Evolutionary conservation across 2,888 invertebrate genomes (phyloP).

Genomic region (Elegia similella): DNA sequence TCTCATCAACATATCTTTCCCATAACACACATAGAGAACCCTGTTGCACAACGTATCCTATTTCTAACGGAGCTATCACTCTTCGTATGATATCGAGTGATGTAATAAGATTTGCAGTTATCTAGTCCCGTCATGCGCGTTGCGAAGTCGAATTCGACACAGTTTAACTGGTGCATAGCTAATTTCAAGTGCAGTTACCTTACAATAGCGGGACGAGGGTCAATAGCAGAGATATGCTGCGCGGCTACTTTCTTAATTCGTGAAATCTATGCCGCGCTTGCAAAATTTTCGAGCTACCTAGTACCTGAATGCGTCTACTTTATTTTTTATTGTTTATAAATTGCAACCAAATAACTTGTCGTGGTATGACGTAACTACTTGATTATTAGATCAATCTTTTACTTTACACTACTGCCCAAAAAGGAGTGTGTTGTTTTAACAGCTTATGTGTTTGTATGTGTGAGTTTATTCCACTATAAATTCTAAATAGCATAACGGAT

Average conservation of each 20-base stretch:
- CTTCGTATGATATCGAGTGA: neutral
- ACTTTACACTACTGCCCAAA: too few relatives aligned
- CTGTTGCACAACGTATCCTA: conserved; percentile 2
- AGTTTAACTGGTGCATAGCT: conserved; percentile 14
- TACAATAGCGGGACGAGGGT: conserved; percentile 12
- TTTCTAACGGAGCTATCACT: conserved; percentile 1
- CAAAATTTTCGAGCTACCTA: neutral
- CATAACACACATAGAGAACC: conserved; percentile 7
- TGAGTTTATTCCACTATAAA: too few relatives aligned
- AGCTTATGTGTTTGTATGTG: too few relatives aligned
- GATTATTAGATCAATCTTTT: too few relatives aligned
- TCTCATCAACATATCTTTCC: neutral
- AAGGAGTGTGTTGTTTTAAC: too few relatives aligned
- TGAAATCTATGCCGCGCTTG: conserved; percentile 4
- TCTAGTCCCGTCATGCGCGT: conserved; percentile 12
- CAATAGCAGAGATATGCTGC: conserved; percentile 9
- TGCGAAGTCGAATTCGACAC: conserved; percentile 14
- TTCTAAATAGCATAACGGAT: too few relatives aligned
- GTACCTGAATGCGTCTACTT: neutral
- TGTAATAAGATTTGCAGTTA: conserved; percentile 12
- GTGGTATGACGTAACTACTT: too few relatives aligned
- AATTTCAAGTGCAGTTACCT: conserved; percentile 15
- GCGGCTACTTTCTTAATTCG: conserved; percentile 7
- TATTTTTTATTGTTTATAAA: neutral
- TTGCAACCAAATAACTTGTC: too few relatives aligned